phyloP scores from a whole-genome alignment of 1,140 invertebrate genomes.

The Trachymyrmex cornetzi region DNA sequence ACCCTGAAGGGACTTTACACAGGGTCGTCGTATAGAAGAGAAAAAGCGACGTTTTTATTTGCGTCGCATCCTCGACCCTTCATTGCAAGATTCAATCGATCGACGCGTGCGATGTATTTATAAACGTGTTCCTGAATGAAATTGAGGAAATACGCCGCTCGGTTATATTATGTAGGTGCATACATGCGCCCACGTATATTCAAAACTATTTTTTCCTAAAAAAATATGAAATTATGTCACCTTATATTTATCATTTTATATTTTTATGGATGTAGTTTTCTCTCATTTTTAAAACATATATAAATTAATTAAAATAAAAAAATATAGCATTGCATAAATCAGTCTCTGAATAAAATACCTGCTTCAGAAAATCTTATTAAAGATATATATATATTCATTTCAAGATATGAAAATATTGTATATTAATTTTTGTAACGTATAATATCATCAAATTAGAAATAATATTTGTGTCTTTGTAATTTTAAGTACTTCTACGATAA shows the following conservation, averaged over 20 bases:
- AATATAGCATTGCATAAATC: neutral
- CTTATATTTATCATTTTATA: neutral
- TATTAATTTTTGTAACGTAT: neutral
- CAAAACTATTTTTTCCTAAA: neutral
- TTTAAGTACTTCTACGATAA: neutral
- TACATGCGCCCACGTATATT: neutral
- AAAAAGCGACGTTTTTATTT: slow-evolving; percentile 31
- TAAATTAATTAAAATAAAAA: neutral
- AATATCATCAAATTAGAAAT: neutral
- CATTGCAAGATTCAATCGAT: neutral
- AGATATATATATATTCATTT: neutral
- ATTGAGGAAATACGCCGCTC: slow-evolving; percentile 31
- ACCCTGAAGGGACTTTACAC: neutral
- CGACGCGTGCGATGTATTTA: slow-evolving; percentile 41
- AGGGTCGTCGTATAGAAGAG: neutral
- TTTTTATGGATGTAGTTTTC: neutral
- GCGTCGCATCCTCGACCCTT: slow-evolving; percentile 54
- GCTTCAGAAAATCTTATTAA: neutral
- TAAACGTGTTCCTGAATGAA: slow-evolving; percentile 52
- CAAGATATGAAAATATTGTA: neutral
- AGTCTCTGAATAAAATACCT: neutral
- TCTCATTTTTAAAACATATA: neutral
- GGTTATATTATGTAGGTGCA: neutral
- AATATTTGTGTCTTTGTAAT: neutral
- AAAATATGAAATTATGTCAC: neutral